Percentiles rank a stretch among this genome's conserved stretches.
phyloP scores from a whole-genome alignment of 2,797 vertebrate genomes.

The Xenentodon cancila region DNA sequence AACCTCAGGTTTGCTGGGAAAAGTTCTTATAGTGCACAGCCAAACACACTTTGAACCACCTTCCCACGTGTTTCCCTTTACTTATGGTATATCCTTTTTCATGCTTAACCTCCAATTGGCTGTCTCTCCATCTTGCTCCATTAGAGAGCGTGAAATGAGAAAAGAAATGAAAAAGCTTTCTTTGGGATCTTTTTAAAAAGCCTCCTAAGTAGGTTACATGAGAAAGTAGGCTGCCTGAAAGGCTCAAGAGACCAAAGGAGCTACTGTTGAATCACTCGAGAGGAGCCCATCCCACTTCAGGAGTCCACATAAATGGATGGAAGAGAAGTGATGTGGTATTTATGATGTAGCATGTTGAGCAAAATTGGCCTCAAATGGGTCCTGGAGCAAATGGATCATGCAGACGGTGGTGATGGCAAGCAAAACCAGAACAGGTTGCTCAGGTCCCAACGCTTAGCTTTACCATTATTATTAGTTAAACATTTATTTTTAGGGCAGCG shows the following conservation, averaged over 20 bases:
- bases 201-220: conserved; percentile 83
- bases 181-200: conserved; percentile 82
- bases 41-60: conserved; percentile 5
- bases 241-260: conserved; percentile 76
- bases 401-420: background rate
- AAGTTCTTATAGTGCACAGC: background rate
- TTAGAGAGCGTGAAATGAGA: conserved; percentile 65
- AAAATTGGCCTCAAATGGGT: conserved; percentile 45
- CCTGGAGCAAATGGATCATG: conserved; percentile 8
- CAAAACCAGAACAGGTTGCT: background rate
- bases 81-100: conserved; percentile 40
- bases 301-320: conserved; percentile 57
- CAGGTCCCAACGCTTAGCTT: background rate
- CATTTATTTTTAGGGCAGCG: too few species aligned
- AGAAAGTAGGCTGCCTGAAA: conserved; percentile 81
- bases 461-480: background rate
- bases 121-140: conserved; percentile 53
- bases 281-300: conserved; percentile 78
- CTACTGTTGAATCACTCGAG: conserved; percentile 72
- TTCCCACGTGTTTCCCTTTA: conserved; percentile 27
- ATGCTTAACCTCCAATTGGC: conserved; percentile 51
- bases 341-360: conserved; percentile 51
- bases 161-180: conserved; percentile 77
- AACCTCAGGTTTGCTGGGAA: too few species aligned
- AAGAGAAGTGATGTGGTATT: conserved; percentile 40